phyloP scores from a whole-genome alignment of 2,797 vertebrate genomes.

The Delichon dasypus region DNA sequence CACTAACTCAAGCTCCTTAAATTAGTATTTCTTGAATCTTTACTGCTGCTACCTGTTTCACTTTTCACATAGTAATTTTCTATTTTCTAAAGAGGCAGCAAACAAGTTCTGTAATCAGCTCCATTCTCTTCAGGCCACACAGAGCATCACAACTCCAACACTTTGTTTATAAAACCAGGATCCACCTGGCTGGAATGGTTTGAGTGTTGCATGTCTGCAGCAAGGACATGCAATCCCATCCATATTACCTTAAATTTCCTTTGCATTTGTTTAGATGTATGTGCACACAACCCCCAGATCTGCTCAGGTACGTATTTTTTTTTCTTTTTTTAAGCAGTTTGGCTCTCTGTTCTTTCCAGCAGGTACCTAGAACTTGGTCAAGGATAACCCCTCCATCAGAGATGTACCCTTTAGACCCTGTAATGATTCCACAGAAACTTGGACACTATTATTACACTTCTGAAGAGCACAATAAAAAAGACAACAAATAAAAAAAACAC shows the following conservation, averaged over 20 bases:
- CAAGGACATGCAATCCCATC: neutral
- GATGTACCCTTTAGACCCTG: neutral
- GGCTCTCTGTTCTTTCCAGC: neutral
- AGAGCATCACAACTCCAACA: neutral
- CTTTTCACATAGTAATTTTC: neutral
- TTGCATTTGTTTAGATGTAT: neutral
- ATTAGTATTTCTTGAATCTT: neutral
- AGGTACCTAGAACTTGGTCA: neutral
- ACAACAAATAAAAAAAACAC: accelerated
- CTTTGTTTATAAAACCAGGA: neutral
- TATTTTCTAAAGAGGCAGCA: neutral
- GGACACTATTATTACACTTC: neutral
- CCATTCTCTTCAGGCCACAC: neutral
- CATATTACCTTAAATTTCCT: neutral
- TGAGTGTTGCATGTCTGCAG: neutral
- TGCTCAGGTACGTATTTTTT: neutral
- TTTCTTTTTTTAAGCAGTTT: neutral
- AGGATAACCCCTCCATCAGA: neutral
- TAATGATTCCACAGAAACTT: neutral
- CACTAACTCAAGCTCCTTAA: neutral
- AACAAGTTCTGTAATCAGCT: neutral
- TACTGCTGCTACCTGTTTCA: neutral
- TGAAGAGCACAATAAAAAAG: neutral
- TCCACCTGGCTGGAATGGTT: neutral
- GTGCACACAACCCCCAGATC: neutral